Conservation (phyloP, 1,140 invertebrate genomes). For the Psilanteris sp. region DNA sequence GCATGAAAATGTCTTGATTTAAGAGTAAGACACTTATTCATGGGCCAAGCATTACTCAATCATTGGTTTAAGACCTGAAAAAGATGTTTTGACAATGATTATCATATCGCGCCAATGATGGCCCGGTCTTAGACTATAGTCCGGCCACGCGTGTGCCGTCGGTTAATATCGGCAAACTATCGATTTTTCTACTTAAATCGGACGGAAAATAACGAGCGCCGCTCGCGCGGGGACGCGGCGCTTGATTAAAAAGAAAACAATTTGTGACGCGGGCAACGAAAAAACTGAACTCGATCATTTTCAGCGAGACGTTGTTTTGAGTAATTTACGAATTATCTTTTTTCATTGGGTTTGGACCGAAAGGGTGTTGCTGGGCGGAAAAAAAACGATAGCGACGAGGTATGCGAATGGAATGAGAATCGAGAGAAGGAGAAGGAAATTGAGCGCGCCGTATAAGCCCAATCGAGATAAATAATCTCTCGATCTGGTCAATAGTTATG, state of each 20-base stretch:
- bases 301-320: constrained; percentile 57
- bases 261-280: constrained; percentile 37
- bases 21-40: too few relatives aligned
- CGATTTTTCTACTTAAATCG: too few relatives aligned
- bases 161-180: too few relatives aligned
- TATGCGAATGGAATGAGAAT: constrained; percentile 29
- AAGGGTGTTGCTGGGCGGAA: constrained; percentile 66
- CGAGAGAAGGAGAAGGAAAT: constrained; percentile 52
- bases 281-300: constrained; percentile 52
- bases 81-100: too few relatives aligned
- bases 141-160: too few relatives aligned
- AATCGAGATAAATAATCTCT: constrained; percentile 63
- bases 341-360: constrained; percentile 61
- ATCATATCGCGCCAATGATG: too few relatives aligned
- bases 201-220: too few relatives aligned
- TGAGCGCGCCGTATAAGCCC: constrained; percentile 57
- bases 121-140: too few relatives aligned
- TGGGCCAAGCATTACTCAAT: too few relatives aligned
- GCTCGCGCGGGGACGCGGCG: constrained; percentile 11
- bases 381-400: constrained; percentile 39
- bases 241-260: constrained; percentile 60
- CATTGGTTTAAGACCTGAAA: too few relatives aligned
- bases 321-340: constrained; percentile 59
- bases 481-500: constrained; percentile 64
- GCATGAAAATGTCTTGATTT: too few relatives aligned